Base-by-base conservation (phyloP, 1,140 invertebrate genomes). In the Pachypsylla venusta region DNA sequence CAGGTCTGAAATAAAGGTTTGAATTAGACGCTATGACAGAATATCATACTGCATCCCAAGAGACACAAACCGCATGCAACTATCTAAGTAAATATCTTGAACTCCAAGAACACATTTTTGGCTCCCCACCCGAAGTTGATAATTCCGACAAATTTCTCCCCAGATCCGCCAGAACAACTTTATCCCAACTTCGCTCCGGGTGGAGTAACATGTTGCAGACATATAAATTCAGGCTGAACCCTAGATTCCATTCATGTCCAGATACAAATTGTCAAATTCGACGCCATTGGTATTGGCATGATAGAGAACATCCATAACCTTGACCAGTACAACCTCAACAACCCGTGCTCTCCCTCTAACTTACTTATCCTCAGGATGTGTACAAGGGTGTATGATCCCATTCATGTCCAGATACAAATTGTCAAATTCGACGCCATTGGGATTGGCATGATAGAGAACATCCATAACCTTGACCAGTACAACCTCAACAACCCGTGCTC, bases 231-330 rank as follows among this genome's bases (percentile, higher is more conserved):
- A n/a, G n/a, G n/a, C n/a, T n/a, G n/a, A n/a, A n/a, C n/a, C n/a
- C n/a, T n/a, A n/a, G 63, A 99, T 99, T 2, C 96, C 97, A 75
- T 99, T 99, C 96, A 99, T 99, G 67, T 99, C 95, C 63, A 99
- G 74, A 70, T 98, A 99, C 1, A 99, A 76, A 76, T 99, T 99
- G 73, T 99, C 97, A 81, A 99, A 99, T 75, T 95, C 92, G 1
- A 93, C 76, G 42, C 86, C 90, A 83, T 99, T 99, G 22, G 94
- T 94, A 80, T 99, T 99, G 26, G 91, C n/a, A n/a, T n/a, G n/a
- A n/a, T n/a, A n/a, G n/a, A n/a, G n/a, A n/a, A n/a, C n/a, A n/a
- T n/a, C n/a, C n/a, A n/a, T n/a, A n/a, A n/a, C n/a, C n/a, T n/a
- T n/a, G n/a, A n/a, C n/a, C n/a, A n/a, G n/a, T n/a, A n/a, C n/a